These are phyloP conservation scores for Trinectes maculatus DNA, from an alignment of 2,113 vertebrate species.

Conservation along the genomic window DNA sequence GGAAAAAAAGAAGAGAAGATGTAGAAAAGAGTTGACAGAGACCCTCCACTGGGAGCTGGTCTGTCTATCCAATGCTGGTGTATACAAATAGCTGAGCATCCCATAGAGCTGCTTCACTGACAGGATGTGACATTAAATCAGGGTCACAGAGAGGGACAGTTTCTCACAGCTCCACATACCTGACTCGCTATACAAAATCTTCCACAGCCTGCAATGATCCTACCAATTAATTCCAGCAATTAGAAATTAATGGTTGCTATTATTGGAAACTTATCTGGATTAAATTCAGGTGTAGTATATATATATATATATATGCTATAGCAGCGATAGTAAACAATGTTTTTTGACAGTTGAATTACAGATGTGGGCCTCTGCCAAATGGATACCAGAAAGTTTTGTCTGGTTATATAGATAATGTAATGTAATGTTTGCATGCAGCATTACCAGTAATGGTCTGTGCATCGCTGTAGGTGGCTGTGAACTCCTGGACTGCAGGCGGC, in stretches of 20 bases:
- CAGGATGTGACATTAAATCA: conserved; percentile 71
- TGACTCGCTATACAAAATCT: conserved; percentile 1
- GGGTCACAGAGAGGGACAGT: conserved; percentile 58
- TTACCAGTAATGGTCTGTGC: conserved; percentile 98
- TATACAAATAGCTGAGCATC: conserved; percentile 29
- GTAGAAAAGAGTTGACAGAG: conserved; percentile 27
- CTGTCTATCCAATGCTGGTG: conserved; percentile 35
- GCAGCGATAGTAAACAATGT: not conserved
- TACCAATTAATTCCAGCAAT: not conserved
- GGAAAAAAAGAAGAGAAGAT: conserved; percentile 5
- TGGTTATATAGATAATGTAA: too few species aligned
- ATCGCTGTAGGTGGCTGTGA: conserved; percentile 86
- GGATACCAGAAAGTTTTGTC: conserved; percentile 26
- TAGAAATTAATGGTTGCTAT: not conserved
- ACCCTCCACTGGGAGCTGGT: conserved; percentile 40
- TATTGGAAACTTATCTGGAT: not conserved
- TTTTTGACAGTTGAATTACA: conserved; percentile 21
- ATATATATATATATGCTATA: not conserved
- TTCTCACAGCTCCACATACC: conserved; percentile 61
- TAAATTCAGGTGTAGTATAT: not conserved
- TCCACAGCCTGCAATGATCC: not conserved
- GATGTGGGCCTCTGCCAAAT: conserved; percentile 19
- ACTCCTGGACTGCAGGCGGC: conserved; percentile 65
- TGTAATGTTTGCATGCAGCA: conserved; percentile 26
- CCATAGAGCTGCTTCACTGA: conserved; percentile 51